Evolutionary conservation across 2,113 vertebrate species (phyloP).

Genomic region (Gallinago jamesoni): DNA sequence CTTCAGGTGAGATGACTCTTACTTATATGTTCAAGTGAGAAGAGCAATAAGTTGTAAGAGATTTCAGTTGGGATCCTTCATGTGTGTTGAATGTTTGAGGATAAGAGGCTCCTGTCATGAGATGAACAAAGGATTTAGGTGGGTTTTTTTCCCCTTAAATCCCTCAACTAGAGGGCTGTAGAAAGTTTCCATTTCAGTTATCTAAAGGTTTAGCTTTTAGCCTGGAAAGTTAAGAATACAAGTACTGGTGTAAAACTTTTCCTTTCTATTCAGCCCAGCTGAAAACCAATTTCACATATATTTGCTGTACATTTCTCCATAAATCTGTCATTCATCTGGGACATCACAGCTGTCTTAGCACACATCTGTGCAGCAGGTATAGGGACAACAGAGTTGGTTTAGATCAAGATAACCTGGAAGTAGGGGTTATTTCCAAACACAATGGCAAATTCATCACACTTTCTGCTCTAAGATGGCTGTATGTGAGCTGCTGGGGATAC

Average conservation of each 20-base stretch:
- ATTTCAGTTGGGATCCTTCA: background rate
- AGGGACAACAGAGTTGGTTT: background rate
- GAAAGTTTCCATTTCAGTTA: background rate
- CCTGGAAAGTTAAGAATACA: background rate
- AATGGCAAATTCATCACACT: background rate
- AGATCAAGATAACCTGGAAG: background rate
- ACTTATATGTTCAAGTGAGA: background rate
- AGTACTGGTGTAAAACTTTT: background rate
- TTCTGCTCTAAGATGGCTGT: background rate
- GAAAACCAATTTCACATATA: background rate
- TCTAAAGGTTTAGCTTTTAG: background rate
- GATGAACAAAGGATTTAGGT: background rate
- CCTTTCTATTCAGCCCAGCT: background rate
- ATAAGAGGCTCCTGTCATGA: background rate
- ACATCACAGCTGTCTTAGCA: background rate
- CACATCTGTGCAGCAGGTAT: background rate
- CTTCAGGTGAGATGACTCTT: background rate
- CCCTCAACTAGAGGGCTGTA: background rate
- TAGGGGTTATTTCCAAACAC: background rate
- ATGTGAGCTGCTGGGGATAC: background rate
- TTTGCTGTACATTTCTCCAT: background rate
- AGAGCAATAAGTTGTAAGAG: background rate
- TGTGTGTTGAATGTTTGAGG: background rate
- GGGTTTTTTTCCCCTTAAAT: background rate
- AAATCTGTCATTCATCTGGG: background rate